Base-by-base conservation (phyloP, 2,888 invertebrate species). In the Drosophila yooni region DNA sequence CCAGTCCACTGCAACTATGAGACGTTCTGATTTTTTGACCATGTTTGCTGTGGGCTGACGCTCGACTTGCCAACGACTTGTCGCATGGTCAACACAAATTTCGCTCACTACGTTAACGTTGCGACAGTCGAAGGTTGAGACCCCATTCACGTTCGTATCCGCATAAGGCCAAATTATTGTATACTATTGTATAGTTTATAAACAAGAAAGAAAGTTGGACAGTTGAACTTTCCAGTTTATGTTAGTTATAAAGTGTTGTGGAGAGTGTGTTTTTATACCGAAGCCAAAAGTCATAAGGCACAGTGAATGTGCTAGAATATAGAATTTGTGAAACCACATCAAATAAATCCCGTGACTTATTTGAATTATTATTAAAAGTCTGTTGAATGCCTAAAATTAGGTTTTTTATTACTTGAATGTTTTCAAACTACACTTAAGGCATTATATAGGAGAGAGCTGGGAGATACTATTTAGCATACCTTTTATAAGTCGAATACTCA, bases 11-110 rank as follows among this genome's bases (percentile, higher is more conserved):
- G 54, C 67, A 77, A 72, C 81, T 76, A 72, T 59, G 70, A 71
- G 64, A 73, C 62, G 64, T 58, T 63, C 59, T 69, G 68, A 68
- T 59, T 71, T 60, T 73, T 82, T 51, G 67, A 56, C 69, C 66
- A 67, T 71, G 66, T 70, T 81, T 71, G 80, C 76, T 61, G 40
- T 71, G 81, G 58, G 56, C 25, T 66, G 70, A 68, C 74, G 83
- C 81, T 81, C 73, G 79, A 88, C 61, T 77, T 81, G 88, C 69
- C 86, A 81, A 79, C 85, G 88, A 88, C 88, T 87, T 89, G 90
- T 89, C 81, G 85, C 86, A 81, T 66, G 79, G 85, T 84, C 88
- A 81, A 85, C 88, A 89, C 84, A 87, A 82, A 73, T 83, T 83
- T 78, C 31, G 62, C 64, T 75, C 66, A 70, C 75, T 68, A 10